Conservation (phyloP, 1,140 invertebrate species). For the Fopius arisanus region DNA sequence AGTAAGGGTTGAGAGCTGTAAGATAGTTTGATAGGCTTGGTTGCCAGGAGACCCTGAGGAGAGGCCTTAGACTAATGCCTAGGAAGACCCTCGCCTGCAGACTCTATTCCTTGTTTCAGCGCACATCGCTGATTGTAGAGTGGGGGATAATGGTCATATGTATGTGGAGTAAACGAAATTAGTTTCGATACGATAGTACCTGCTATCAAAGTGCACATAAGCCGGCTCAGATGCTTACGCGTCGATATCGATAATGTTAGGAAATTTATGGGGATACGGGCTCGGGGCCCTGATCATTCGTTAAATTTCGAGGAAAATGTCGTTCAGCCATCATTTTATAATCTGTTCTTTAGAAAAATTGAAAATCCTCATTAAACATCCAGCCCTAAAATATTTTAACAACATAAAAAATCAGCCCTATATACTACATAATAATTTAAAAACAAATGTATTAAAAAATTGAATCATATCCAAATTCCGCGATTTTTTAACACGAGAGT, state of each 20-base stretch:
- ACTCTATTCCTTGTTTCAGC: not conserved
- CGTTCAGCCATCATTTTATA: no score
- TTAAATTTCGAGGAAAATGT: not conserved
- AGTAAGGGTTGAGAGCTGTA: slow-evolving; percentile 53
- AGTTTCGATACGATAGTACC: slow-evolving; percentile 20
- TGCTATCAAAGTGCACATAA: slow-evolving; percentile 25
- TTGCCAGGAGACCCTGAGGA: slow-evolving; percentile 57
- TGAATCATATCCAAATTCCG: no score
- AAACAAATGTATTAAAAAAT: no score
- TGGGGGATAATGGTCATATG: not conserved
- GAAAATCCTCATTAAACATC: no score
- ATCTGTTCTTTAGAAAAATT: no score
- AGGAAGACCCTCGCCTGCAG: slow-evolving; percentile 43
- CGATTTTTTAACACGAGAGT: no score
- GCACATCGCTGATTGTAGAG: not conserved
- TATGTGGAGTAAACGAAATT: slow-evolving; percentile 27
- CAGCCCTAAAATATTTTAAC: no score
- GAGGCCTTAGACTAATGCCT: slow-evolving; percentile 55
- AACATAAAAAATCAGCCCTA: no score
- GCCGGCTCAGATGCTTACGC: slow-evolving; percentile 24
- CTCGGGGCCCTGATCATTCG: not conserved
- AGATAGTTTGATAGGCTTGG: slow-evolving; percentile 66
- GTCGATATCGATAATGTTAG: slow-evolving; percentile 26
- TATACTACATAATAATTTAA: no score
- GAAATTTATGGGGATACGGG: not conserved